Conservation (phyloP, 2,888 invertebrate genomes). For the Helleia helle region DNA sequence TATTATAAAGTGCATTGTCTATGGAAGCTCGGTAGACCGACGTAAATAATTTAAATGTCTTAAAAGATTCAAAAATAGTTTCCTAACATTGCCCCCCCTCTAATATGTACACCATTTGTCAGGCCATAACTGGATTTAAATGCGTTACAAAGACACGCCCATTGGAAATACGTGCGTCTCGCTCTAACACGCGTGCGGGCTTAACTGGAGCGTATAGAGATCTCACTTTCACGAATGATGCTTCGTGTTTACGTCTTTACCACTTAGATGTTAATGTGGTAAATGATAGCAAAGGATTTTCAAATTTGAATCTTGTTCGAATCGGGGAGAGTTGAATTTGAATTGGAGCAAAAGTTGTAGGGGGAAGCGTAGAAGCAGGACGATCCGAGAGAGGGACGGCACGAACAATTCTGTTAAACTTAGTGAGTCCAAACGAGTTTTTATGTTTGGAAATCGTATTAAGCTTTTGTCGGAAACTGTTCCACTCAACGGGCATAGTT, state of each 20-base stretch:
- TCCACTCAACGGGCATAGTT: constrained; percentile 71
- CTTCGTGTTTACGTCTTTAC: constrained; percentile 51
- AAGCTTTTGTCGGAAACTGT: constrained; percentile 74
- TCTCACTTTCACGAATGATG: constrained; percentile 47
- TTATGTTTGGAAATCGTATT: constrained; percentile 74
- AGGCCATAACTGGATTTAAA: constrained; percentile 74
- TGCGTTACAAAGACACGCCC: constrained; percentile 61
- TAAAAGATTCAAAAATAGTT: constrained; percentile 75
- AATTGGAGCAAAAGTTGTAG: constrained; percentile 27
- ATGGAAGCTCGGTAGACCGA: constrained; percentile 59
- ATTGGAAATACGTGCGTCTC: constrained; percentile 35
- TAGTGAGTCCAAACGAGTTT: constrained; percentile 72
- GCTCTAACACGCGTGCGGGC: constrained; percentile 24
- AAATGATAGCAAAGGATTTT: constrained; percentile 25
- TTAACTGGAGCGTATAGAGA: constrained; percentile 16
- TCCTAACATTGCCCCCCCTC: constrained; percentile 71
- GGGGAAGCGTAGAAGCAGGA: constrained; percentile 63
- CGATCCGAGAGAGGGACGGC: constrained; percentile 50
- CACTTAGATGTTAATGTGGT: constrained; percentile 41
- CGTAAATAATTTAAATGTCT: constrained; percentile 74
- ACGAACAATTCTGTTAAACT: constrained; percentile 63
- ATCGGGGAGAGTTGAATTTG: constrained; percentile 22
- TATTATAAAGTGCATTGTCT: constrained; percentile 74
- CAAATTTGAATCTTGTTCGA: constrained; percentile 21
- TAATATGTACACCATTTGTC: constrained; percentile 74